A percentile compares a stretch with the other conserved stretches of the same genome.
phyloP scores from a whole-genome alignment of 2,888 invertebrate genomes.

The Coleophora flavipennella region DNA sequence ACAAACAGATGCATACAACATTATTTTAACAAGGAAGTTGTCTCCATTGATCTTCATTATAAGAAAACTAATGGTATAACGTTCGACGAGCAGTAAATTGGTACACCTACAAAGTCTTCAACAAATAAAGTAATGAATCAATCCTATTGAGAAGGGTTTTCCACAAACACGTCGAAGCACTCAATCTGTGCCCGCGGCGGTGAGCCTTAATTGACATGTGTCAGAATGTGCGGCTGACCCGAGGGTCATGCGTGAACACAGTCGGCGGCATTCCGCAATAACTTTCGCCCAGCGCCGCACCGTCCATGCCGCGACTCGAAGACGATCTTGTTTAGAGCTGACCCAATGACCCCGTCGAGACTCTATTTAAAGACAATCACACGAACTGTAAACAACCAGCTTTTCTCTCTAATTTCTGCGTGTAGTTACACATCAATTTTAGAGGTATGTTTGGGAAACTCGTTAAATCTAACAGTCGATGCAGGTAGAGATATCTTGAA shows the following conservation, averaged over 20 bases:
- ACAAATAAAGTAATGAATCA: slow-evolving; percentile 61
- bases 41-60: slow-evolving; percentile 37
- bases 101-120: slow-evolving; percentile 25
- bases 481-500: slow-evolving; percentile 39
- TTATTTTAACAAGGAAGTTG: slow-evolving; percentile 12
- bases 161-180: slow-evolving; percentile 67
- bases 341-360: slow-evolving; percentile 31
- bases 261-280: slow-evolving; percentile 52
- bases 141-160: slow-evolving; percentile 53
- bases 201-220: slow-evolving; percentile 69
- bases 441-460: slow-evolving; percentile 24
- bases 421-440: not conserved
- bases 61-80: slow-evolving; percentile 28
- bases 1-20: slow-evolving; percentile 2
- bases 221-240: slow-evolving; percentile 66
- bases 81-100: slow-evolving; percentile 36
- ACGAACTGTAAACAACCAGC: not conserved
- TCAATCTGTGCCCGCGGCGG: slow-evolving; percentile 55
- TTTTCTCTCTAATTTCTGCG: too few relatives aligned
- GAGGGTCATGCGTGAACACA: slow-evolving; percentile 62
- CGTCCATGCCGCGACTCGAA: slow-evolving; percentile 24
- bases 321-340: slow-evolving; percentile 37
- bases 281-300: slow-evolving; percentile 47
- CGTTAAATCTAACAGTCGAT: slow-evolving; percentile 17
- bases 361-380: slow-evolving; percentile 17